These are phyloP conservation scores for Ctenodactylus gundi DNA, from an alignment of 2,113 vertebrate species.

Conservation along the genomic window DNA sequence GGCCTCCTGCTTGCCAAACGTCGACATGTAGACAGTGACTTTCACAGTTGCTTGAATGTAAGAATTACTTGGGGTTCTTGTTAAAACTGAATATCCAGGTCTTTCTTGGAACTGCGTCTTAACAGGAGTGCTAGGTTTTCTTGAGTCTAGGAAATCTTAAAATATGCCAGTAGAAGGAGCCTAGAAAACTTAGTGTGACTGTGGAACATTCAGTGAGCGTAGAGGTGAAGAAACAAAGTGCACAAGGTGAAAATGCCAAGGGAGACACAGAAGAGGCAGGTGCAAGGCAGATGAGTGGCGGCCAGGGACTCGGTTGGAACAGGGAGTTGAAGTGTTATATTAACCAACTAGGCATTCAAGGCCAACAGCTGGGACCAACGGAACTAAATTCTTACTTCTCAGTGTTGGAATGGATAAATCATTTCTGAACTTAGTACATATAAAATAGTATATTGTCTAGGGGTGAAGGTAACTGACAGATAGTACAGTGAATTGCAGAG, in stretches of 20 bases:
- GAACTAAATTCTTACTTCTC: background rate
- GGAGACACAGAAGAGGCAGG: background rate
- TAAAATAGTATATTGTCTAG: background rate
- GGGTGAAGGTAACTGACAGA: background rate
- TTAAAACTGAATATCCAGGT: background rate
- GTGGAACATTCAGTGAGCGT: background rate
- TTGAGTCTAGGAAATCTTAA: background rate
- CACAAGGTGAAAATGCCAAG: background rate
- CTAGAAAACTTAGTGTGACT: background rate
- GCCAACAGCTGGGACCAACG: background rate
- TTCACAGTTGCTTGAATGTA: background rate
- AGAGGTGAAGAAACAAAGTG: background rate
- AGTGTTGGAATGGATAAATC: background rate
- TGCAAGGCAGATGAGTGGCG: background rate
- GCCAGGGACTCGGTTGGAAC: background rate
- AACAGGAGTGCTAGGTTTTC: background rate
- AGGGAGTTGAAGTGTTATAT: background rate
- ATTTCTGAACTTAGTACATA: background rate
- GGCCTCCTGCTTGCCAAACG: background rate
- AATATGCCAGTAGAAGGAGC: background rate
- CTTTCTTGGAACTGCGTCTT: background rate
- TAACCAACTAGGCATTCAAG: background rate
- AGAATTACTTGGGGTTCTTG: background rate
- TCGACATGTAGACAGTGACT: background rate
- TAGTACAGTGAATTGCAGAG: background rate